Percentiles rank a stretch among this genome's conserved stretches.
These are phyloP conservation scores for Drosophila guanche DNA, from an alignment of 1,140 invertebrate species.

Conservation along the genomic window DNA sequence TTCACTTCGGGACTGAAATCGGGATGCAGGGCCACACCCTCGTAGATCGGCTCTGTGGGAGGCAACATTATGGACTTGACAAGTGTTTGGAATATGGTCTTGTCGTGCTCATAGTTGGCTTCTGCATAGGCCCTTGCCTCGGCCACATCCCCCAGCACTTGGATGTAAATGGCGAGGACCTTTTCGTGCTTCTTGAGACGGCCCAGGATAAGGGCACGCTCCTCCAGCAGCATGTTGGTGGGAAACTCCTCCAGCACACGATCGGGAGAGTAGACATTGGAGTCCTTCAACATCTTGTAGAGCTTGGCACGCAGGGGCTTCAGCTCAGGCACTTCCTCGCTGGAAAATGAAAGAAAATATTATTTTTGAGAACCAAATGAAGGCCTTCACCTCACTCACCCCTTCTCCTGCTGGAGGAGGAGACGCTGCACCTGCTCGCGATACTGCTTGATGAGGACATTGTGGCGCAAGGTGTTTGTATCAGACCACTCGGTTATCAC, in stretches of 20 bases:
- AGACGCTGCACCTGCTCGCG: slow-evolving; percentile 86
- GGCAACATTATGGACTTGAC: slow-evolving; percentile 88
- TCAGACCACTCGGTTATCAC: slow-evolving; percentile 96
- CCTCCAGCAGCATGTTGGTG: slow-evolving; percentile 93
- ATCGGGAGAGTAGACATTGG: slow-evolving; percentile 93
- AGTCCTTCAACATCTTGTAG: slow-evolving; percentile 92
- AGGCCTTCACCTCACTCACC: slow-evolving; percentile 16
- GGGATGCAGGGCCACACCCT: slow-evolving; percentile 86
- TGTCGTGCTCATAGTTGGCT: slow-evolving; percentile 86
- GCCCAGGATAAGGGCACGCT: slow-evolving; percentile 95
- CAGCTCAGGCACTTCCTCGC: slow-evolving; percentile 41
- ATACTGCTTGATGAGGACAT: slow-evolving; percentile 94
- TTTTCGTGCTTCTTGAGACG: slow-evolving; percentile 95
- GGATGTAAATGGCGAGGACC: slow-evolving; percentile 95
- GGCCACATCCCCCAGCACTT: slow-evolving; percentile 90
- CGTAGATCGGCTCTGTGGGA: slow-evolving; percentile 83
- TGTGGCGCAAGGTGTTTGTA: slow-evolving; percentile 93
- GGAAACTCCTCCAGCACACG: slow-evolving; percentile 95
- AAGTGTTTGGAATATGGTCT: slow-evolving; percentile 88
- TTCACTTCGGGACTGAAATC: slow-evolving; percentile 86
- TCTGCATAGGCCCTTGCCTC: slow-evolving; percentile 94
- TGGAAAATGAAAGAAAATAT: not conserved
- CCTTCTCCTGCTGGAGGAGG: slow-evolving; percentile 34
- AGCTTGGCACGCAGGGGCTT: slow-evolving; percentile 86
- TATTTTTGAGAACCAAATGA: not conserved